These are phyloP conservation scores for Holothuria leucospilota DNA, from an alignment of 53 echinoderm and acorn worm species.

Conservation along the genomic window DNA sequence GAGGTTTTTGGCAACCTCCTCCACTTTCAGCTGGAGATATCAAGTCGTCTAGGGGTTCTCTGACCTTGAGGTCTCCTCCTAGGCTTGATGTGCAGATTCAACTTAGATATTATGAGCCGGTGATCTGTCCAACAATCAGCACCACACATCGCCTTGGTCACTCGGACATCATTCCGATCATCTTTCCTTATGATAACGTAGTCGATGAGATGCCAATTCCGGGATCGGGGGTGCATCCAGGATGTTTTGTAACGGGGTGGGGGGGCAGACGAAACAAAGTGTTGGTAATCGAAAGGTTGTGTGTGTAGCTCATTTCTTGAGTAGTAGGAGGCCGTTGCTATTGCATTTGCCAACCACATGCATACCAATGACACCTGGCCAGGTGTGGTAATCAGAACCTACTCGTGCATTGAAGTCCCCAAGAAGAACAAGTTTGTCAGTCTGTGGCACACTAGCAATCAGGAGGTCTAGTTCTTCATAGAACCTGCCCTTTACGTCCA, in stretches of 20 bases:
- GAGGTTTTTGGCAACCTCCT: too few relatives aligned
- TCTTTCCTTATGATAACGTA: too few relatives aligned
- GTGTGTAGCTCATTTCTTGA: constrained; percentile 14
- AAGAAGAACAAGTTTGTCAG: constrained; percentile 54
- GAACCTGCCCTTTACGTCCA: background rate
- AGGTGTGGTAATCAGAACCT: constrained; percentile 8
- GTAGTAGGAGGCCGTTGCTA: too few relatives aligned
- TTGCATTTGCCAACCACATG: constrained; percentile 53
- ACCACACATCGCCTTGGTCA: too few relatives aligned
- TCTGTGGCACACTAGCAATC: background rate
- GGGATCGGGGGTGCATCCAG: too few relatives aligned
- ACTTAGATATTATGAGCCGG: constrained; percentile 25
- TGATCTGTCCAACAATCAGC: constrained; percentile 57
- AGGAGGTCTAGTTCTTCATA: constrained; percentile 41
- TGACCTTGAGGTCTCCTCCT: too few relatives aligned
- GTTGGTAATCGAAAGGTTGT: constrained; percentile 50
- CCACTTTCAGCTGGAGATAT: too few relatives aligned
- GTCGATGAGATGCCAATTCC: too few relatives aligned
- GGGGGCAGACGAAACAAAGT: constrained; percentile 37
- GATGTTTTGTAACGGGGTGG: constrained; percentile 31
- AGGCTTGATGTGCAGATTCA: background rate
- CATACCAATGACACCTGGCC: constrained; percentile 34
- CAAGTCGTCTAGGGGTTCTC: background rate
- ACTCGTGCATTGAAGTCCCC: constrained; percentile 62
- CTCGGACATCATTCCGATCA: too few relatives aligned